Conservation (phyloP, 2,113 vertebrate genomes). For the Pituophis catenifer region DNA sequence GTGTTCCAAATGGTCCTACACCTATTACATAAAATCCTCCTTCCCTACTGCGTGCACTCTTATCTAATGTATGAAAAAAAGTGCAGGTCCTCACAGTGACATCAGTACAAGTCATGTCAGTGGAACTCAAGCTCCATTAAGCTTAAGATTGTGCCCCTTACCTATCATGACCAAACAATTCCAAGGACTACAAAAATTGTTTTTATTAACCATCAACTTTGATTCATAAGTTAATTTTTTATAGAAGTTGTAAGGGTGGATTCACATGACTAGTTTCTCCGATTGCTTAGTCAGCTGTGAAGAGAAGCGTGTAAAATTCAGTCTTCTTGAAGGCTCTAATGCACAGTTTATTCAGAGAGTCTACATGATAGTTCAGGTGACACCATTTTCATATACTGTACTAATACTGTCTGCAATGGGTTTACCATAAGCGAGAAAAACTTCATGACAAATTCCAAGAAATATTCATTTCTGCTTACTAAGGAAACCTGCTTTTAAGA, state of each 20-base stretch:
- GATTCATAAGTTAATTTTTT: slow-evolving; percentile 30
- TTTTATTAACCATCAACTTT: slow-evolving; percentile 30
- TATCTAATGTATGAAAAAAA: neutral
- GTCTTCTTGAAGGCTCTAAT: neutral
- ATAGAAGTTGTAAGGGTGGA: slow-evolving; percentile 18
- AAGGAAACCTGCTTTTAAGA: neutral
- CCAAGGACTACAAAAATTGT: slow-evolving; percentile 6
- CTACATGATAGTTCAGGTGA: neutral
- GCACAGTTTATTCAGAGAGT: neutral
- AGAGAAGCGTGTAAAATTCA: neutral
- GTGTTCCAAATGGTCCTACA: neutral
- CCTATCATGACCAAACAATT: slow-evolving; percentile 11
- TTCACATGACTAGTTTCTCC: slow-evolving; percentile 22
- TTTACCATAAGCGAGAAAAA: neutral
- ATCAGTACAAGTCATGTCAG: neutral
- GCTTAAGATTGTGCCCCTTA: neutral
- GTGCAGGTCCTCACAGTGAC: neutral
- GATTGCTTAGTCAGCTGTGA: neutral
- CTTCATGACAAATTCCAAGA: neutral
- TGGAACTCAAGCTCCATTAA: neutral
- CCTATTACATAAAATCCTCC: neutral
- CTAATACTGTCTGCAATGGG: neutral
- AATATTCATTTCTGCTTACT: neutral
- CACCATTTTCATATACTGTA: neutral
- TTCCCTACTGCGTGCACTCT: neutral